A percentile compares a stretch with the other conserved stretches of the same genome.
phyloP scores from a whole-genome alignment of 1,140 invertebrate genomes.

The Bombus confusus region DNA sequence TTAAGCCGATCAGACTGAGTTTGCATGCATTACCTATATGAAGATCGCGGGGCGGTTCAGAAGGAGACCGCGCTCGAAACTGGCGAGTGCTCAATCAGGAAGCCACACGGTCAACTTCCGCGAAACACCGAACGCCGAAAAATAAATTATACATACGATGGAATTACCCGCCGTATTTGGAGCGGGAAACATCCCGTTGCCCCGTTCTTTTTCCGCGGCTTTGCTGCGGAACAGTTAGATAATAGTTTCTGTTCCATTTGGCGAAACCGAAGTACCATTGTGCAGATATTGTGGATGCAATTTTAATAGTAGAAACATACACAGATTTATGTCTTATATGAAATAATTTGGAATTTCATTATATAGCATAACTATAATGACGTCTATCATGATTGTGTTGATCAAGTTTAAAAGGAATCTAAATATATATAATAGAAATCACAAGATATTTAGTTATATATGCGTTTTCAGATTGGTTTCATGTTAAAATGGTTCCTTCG shows the following conservation, averaged over 20 bases:
- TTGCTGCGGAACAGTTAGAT: conserved; percentile 27
- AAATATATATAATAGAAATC: too few species aligned
- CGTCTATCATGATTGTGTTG: too few species aligned
- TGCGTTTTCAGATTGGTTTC: too few species aligned
- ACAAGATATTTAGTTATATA: too few species aligned
- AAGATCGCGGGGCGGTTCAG: conserved; percentile 4
- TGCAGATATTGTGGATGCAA: background rate
- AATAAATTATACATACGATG: conserved; percentile 41
- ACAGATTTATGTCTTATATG: too few species aligned
- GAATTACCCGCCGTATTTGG: conserved; percentile 32
- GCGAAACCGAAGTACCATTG: background rate
- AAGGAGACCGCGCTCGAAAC: background rate
- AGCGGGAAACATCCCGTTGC: conserved; percentile 31
- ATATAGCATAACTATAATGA: too few species aligned
- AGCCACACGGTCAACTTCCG: conserved; percentile 26
- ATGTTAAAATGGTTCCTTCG: too few species aligned
- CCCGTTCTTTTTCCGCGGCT: conserved; percentile 7
- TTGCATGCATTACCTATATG: conserved; percentile 64
- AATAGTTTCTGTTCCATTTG: conserved; percentile 17
- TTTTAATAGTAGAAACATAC: background rate
- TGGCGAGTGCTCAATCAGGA: conserved; percentile 38
- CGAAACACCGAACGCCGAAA: conserved; percentile 25
- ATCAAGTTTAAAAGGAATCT: too few species aligned
- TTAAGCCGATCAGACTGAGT: conserved; percentile 64
- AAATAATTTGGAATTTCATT: too few species aligned